A percentile compares a stretch with the other conserved stretches of the same genome.
These are phyloP conservation scores for Grammomys dolichurus DNA, from an alignment of 2,113 vertebrate species.

Conservation along the genomic window DNA sequence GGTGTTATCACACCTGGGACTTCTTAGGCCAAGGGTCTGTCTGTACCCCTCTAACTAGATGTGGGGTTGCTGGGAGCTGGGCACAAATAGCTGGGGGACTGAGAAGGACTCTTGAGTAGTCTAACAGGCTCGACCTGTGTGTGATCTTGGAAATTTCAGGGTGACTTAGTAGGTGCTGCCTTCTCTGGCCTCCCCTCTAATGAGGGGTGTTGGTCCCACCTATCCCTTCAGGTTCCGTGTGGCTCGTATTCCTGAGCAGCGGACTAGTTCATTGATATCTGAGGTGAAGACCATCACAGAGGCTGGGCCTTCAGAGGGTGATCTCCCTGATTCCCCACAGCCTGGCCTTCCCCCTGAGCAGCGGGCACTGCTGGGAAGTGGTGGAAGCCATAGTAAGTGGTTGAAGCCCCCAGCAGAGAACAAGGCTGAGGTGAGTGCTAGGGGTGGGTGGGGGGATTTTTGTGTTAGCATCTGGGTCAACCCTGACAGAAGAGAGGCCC, in stretches of 20 bases:
- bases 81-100: background rate
- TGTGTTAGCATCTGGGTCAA: background rate
- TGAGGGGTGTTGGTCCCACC: accelerated
- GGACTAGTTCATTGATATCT: conserved; percentile 68
- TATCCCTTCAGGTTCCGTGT: conserved; percentile 93
- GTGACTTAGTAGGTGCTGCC: background rate
- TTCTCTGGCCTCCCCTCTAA: background rate
- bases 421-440: conserved; percentile 84
- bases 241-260: conserved; percentile 94
- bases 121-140: background rate
- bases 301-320: conserved; percentile 52
- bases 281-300: conserved; percentile 83
- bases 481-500: background rate
- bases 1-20: background rate
- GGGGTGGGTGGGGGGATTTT: background rate
- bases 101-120: background rate
- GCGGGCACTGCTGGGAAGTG: conserved; percentile 85
- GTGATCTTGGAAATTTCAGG: background rate
- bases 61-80: background rate
- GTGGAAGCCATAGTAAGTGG: conserved; percentile 73
- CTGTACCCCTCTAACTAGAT: background rate
- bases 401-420: conserved; percentile 55
- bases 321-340: conserved; percentile 71
- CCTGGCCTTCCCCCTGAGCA: conserved; percentile 83
- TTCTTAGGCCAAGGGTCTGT: background rate